phyloP scores from a whole-genome alignment of 2,797 vertebrate genomes.

The Hemitrygon akajei region DNA sequence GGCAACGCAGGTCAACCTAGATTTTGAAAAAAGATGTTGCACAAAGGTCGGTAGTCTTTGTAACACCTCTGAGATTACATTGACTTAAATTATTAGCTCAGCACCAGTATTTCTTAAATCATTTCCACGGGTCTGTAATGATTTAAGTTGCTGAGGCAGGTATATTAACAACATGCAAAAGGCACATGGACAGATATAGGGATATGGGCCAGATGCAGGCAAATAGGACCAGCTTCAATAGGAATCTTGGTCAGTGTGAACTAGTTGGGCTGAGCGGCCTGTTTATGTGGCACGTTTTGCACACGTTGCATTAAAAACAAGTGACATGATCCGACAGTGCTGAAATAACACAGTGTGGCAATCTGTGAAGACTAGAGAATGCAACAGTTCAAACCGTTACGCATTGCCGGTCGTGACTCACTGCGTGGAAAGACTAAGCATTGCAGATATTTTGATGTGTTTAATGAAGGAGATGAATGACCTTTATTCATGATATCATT shows the following conservation, averaged over 20 bases:
- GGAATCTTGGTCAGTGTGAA: no score
- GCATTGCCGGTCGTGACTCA: not conserved
- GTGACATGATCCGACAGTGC: not conserved
- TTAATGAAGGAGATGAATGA: constrained; percentile 54
- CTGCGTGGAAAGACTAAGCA: not conserved
- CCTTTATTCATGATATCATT: constrained; percentile 48
- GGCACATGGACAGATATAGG: no score
- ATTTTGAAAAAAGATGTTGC: not conserved
- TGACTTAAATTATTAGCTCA: no score
- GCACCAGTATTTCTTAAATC: no score
- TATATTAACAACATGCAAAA: no score
- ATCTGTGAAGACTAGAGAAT: not conserved
- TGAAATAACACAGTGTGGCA: not conserved
- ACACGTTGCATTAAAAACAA: not conserved
- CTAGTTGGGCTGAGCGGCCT: no score
- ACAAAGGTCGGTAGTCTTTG: not conserved
- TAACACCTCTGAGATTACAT: no score
- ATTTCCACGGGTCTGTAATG: no score
- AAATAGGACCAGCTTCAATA: no score
- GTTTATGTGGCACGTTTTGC: not conserved
- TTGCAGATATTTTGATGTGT: constrained; percentile 42
- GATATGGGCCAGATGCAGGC: no score
- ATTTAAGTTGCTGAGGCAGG: no score
- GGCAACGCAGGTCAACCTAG: not conserved
- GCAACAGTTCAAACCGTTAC: not conserved